Evolutionary conservation across 2,888 invertebrate species (phyloP).

Genomic region (Glomeris marginata): DNA sequence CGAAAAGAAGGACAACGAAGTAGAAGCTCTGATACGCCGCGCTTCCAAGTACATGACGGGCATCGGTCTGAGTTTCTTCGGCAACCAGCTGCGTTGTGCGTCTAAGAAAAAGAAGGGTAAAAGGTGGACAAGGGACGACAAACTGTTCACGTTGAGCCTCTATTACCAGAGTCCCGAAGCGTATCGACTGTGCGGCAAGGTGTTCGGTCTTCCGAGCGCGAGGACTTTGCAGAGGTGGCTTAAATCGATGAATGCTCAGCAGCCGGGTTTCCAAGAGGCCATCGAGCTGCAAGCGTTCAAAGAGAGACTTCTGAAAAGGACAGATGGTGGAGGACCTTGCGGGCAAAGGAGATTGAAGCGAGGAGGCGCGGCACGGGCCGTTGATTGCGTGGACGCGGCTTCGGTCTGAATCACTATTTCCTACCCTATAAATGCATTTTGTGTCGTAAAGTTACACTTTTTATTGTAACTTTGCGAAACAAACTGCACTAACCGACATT

Average conservation of each 20-base stretch:
- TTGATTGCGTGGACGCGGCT: too few relatives aligned
- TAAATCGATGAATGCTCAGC: neutral
- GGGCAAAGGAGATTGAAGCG: too few relatives aligned
- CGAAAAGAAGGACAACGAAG: neutral
- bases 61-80: conserved; percentile 3
- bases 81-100: conserved; percentile 1
- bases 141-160: conserved; percentile 4
- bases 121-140: conserved; percentile 8
- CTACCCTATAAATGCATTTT: too few relatives aligned
- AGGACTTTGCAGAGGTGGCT: conserved; percentile 6
- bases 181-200: conserved; percentile 7
- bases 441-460: too few relatives aligned
- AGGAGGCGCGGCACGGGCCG: too few relatives aligned
- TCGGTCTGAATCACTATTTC: too few relatives aligned
- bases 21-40: neutral
- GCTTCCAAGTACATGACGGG: conserved; percentile 9
- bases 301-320: conserved; percentile 1
- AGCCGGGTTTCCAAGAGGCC: neutral
- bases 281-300: neutral
- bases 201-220: conserved; percentile 5
- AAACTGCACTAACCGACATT: too few relatives aligned
- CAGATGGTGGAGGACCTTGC: neutral
- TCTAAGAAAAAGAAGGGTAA: conserved; percentile 1
- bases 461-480: too few relatives aligned
- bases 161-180: conserved; percentile 1